Percentiles rank a stretch among this genome's conserved stretches.
Conservation (phyloP, 2,113 vertebrate species). For the Motacilla tschutschensis region DNA sequence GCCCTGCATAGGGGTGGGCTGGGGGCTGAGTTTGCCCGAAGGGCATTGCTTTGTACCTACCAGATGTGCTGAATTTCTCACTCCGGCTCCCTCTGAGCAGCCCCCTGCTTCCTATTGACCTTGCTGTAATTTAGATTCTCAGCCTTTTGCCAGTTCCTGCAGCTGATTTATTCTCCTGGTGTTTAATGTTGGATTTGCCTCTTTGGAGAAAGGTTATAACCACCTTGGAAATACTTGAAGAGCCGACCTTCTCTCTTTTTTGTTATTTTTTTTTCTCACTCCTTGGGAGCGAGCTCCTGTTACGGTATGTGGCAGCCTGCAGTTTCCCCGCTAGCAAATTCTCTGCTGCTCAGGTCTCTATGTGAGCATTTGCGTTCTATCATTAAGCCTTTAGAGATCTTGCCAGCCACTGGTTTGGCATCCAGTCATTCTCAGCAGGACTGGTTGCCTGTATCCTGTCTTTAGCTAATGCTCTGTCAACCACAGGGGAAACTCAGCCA, state of each 20-base stretch:
- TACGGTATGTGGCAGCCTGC: background rate
- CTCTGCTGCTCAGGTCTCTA: conserved; percentile 25
- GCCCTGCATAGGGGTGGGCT: background rate
- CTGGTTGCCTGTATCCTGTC: conserved; percentile 59
- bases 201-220: conserved; percentile 34
- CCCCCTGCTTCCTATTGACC: conserved; percentile 55
- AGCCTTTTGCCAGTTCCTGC: conserved; percentile 44
- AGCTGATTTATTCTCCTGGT: conserved; percentile 49
- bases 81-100: conserved; percentile 37
- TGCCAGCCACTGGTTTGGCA: conserved; percentile 63
- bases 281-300: conserved; percentile 4
- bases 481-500: conserved; percentile 45
- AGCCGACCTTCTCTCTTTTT: background rate
- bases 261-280: background rate
- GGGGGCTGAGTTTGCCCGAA: conserved; percentile 6
- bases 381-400: conserved; percentile 49
- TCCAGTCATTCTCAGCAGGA: conserved; percentile 52
- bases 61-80: conserved; percentile 59
- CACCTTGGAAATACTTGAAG: conserved; percentile 50
- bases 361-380: conserved; percentile 20
- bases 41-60: conserved; percentile 52
- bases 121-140: conserved; percentile 46
- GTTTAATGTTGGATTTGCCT: conserved; percentile 32
- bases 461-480: conserved; percentile 62
- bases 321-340: conserved; percentile 22